A percentile compares a stretch with the other conserved stretches of the same genome.
Conservation (phyloP, 1,140 invertebrate genomes). For the Drosophila pallidifrons region DNA sequence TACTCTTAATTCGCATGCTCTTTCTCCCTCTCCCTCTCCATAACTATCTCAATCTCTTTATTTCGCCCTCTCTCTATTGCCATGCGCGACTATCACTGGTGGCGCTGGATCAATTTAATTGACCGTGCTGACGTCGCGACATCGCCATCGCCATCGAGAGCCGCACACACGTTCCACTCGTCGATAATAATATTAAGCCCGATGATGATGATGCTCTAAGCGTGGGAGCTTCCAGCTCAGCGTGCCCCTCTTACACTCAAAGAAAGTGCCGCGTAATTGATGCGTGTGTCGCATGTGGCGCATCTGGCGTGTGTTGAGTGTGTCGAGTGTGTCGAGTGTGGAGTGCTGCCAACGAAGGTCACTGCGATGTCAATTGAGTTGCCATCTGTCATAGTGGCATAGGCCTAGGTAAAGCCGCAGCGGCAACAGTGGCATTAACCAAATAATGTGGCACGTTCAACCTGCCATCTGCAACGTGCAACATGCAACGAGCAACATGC, state of each 20-base stretch:
- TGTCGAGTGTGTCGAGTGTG: constrained; percentile 39
- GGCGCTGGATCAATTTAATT: constrained; percentile 72
- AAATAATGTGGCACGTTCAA: constrained; percentile 21
- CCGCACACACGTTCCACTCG: neutral
- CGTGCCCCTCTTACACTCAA: constrained; percentile 43
- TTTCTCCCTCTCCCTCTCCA: neutral
- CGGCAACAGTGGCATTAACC: constrained; percentile 9
- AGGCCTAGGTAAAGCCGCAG: constrained; percentile 26
- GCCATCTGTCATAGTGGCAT: constrained; percentile 26
- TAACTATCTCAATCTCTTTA: neutral
- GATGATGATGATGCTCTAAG: constrained; percentile 19
- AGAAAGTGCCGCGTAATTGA: constrained; percentile 72
- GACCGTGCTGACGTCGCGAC: constrained; percentile 65
- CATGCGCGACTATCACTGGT: constrained; percentile 37
- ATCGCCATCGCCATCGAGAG: neutral
- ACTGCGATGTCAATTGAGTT: constrained; percentile 46
- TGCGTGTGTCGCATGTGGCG: constrained; percentile 58
- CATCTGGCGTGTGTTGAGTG: constrained; percentile 47
- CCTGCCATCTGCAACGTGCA: constrained; percentile 2
- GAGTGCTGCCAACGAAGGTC: constrained; percentile 45
- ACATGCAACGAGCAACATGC: neutral
- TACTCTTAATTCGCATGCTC: neutral
- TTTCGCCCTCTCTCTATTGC: neutral
- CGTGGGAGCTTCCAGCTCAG: constrained; percentile 37
- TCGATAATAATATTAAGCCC: constrained; percentile 1